A percentile compares a stretch with the other conserved stretches of the same genome.
Evolutionary conservation across 2,888 invertebrate species (phyloP).

Genomic region (Furcula furcula): DNA sequence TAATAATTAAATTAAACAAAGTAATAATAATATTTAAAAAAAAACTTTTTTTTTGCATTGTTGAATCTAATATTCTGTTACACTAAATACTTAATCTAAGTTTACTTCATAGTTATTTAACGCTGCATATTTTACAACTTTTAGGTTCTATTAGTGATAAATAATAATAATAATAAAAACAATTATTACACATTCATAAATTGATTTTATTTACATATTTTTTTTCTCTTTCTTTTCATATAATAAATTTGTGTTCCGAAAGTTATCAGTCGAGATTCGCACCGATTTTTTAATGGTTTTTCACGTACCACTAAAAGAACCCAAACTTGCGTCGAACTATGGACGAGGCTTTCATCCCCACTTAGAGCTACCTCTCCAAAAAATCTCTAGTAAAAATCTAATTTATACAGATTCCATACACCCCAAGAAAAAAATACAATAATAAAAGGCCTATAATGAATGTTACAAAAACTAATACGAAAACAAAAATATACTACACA

Average conservation of each 20-base stretch:
- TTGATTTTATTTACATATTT: conserved; percentile 66
- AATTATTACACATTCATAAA: conserved; percentile 28
- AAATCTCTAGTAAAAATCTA: conserved; percentile 70
- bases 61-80: conserved; percentile 48
- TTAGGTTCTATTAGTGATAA: conserved; percentile 57
- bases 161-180: conserved; percentile 2
- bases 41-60: conserved; percentile 41
- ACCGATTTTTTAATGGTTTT: conserved; percentile 30
- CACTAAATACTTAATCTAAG: conserved; percentile 50
- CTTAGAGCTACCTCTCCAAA: conserved; percentile 55
- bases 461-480: conserved; percentile 55
- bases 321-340: conserved; percentile 59
- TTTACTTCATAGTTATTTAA: conserved; percentile 50
- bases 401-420: conserved; percentile 79
- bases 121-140: conserved; percentile 60
- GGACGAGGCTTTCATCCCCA: conserved; percentile 52
- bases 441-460: conserved; percentile 41
- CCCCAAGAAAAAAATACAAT: conserved; percentile 67
- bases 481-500: conserved; percentile 42
- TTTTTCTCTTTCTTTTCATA: too few relatives aligned
- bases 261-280: conserved; percentile 56
- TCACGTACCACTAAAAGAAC: conserved; percentile 57
- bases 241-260: conserved; percentile 12
- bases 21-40: conserved; percentile 23
- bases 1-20: conserved; percentile 31